These are phyloP conservation scores for Monomorium pharaonis DNA, from an alignment of 1,140 invertebrate species.

Conservation along the genomic window DNA sequence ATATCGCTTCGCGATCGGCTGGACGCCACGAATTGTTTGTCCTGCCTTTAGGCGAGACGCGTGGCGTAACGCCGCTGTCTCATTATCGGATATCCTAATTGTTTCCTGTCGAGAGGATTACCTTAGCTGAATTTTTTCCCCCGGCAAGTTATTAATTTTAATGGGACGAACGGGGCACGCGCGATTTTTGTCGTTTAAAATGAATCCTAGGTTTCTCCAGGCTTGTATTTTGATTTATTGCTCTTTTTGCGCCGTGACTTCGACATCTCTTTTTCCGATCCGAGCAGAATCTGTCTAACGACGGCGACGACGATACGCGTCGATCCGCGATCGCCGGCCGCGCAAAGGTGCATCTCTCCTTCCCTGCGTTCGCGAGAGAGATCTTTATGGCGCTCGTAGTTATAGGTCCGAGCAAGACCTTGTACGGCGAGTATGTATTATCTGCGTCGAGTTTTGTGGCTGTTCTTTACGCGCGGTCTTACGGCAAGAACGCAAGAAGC, in stretches of 20 bases:
- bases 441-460: constrained; percentile 35
- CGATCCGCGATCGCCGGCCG: not conserved
- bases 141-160: not conserved
- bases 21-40: not conserved
- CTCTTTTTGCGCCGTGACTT: not conserved
- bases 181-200: not conserved
- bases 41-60: not conserved
- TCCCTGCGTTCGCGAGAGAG: constrained; percentile 25
- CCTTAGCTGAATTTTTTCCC: not conserved
- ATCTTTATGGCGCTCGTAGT: constrained; percentile 26
- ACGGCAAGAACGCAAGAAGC: constrained; percentile 15
- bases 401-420: constrained; percentile 28
- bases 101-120: too few species aligned
- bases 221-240: not conserved
- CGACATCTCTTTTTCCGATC: not conserved
- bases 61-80: not conserved
- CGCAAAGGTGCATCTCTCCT: constrained; percentile 35
- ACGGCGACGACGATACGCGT: constrained; percentile 6
- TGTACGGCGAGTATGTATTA: constrained; percentile 39
- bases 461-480: constrained; percentile 28
- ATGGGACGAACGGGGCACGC: not conserved
- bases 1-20: not conserved
- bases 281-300: not conserved
- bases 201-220: not conserved
- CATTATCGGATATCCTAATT: not conserved